Conservation (phyloP, 2,797 vertebrate genomes). For the Nannoperca obscura region DNA sequence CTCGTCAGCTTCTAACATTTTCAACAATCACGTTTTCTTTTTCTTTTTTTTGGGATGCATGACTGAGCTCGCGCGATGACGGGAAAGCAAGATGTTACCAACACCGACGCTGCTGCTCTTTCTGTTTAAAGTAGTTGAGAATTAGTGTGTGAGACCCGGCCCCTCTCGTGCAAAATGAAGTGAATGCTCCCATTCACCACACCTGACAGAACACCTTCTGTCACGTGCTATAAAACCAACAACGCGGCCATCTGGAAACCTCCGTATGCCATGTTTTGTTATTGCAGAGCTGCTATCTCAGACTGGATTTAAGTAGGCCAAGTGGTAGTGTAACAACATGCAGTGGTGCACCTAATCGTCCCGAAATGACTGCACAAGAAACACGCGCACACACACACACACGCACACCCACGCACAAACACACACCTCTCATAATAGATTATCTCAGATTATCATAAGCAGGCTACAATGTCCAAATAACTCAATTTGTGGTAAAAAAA, state of each 20-base stretch:
- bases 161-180: constrained; percentile 25
- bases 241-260: constrained; percentile 14
- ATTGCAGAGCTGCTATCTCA: constrained; percentile 23
- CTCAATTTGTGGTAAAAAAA: constrained; percentile 56
- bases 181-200: not conserved
- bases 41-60: not conserved
- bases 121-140: constrained; percentile 27
- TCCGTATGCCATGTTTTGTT: constrained; percentile 25
- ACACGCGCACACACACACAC: not conserved
- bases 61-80: constrained; percentile 9
- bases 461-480: constrained; percentile 35
- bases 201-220: constrained; percentile 23
- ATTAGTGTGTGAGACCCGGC: constrained; percentile 16
- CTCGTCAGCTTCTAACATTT: constrained; percentile 1
- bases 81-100: constrained; percentile 5
- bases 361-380: constrained; percentile 40
- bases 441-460: constrained; percentile 27
- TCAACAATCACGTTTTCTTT: not conserved
- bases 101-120: constrained; percentile 6
- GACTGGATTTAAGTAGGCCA: constrained; percentile 43
- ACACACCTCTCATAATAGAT: constrained; percentile 24
- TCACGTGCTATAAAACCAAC: constrained; percentile 42
- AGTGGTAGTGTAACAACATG: constrained; percentile 60
- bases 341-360: constrained; percentile 38
- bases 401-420: not conserved